Evolutionary conservation across 2,888 invertebrate genomes (phyloP).

Genomic region (Hypsopygia costalis): DNA sequence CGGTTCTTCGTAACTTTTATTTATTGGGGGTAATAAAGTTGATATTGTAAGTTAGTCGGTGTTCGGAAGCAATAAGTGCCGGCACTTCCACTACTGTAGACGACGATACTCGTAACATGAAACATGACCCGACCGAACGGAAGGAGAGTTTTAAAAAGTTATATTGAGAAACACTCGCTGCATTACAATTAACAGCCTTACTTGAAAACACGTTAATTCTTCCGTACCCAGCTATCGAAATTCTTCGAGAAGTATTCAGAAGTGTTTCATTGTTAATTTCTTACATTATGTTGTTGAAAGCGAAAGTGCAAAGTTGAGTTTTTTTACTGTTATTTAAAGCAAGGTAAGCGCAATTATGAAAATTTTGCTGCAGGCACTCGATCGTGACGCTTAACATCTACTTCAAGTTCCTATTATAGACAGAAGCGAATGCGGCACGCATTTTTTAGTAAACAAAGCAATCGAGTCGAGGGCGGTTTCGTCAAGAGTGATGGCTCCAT

Average conservation of each 20-base stretch:
- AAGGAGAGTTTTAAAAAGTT: constrained; percentile 40
- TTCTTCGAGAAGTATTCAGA: too few relatives aligned
- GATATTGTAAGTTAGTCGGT: not conserved
- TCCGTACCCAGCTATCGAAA: too few relatives aligned
- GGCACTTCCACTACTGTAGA: constrained; percentile 18
- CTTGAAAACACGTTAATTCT: too few relatives aligned
- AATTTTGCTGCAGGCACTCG: constrained; percentile 57
- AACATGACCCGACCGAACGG: constrained; percentile 42
- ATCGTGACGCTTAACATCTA: constrained; percentile 53
- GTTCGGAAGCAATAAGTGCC: constrained; percentile 2
- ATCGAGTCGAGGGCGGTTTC: not conserved
- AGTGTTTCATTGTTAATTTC: too few relatives aligned
- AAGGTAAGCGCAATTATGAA: constrained; percentile 26
- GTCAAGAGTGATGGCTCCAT: not conserved
- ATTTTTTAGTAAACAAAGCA: constrained; percentile 18
- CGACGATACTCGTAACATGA: constrained; percentile 35
- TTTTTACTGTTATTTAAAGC: constrained; percentile 31
- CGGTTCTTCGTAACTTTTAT: not conserved
- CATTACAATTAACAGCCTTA: constrained; percentile 38
- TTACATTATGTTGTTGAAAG: constrained; percentile 1
- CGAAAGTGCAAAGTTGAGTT: constrained; percentile 45
- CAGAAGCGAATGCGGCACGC: constrained; percentile 33
- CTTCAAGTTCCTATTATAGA: constrained; percentile 50
- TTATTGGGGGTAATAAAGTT: too few relatives aligned
- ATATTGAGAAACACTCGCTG: constrained; percentile 34